A percentile compares a stretch with the other conserved stretches of the same genome.
These are phyloP conservation scores for Sarcophaga rosellei DNA, from an alignment of 2,888 invertebrate genomes.

Conservation along the genomic window DNA sequence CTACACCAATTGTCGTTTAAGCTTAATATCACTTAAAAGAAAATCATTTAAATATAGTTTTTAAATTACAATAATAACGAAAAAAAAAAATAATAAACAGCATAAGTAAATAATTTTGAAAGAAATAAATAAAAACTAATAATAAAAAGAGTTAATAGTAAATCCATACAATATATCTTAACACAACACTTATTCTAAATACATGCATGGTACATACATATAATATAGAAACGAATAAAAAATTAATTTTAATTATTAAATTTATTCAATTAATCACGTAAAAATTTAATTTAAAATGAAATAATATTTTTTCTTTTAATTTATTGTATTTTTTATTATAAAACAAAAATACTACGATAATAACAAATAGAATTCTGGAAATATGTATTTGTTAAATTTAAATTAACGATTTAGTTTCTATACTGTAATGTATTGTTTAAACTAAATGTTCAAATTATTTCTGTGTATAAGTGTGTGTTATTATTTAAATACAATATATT, in stretches of 20 bases:
- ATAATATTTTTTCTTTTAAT: too few species aligned
- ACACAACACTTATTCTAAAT: too few species aligned
- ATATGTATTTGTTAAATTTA: too few species aligned
- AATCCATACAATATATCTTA: conserved; percentile 5
- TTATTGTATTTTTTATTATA: too few species aligned
- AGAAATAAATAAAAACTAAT: neutral
- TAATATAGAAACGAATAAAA: neutral
- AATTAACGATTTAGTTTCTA: too few species aligned
- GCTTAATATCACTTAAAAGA: neutral
- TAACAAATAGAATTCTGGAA: too few species aligned
- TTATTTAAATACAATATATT: neutral
- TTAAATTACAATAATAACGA: neutral
- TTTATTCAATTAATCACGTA: too few species aligned
- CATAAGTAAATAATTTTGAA: neutral
- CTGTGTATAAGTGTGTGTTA: neutral
- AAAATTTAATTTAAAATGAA: too few species aligned
- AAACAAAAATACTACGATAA: too few species aligned
- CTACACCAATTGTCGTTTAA: conserved; percentile 33
- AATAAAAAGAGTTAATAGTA: neutral
- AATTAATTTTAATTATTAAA: conserved; percentile 8
- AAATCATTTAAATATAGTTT: neutral
- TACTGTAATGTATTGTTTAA: neutral
- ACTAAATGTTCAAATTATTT: neutral
- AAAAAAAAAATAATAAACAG: neutral
- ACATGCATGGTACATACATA: neutral